These are phyloP conservation scores for Schlechtendalia chinensis DNA, from an alignment of 1,140 invertebrate genomes.

Conservation along the genomic window DNA sequence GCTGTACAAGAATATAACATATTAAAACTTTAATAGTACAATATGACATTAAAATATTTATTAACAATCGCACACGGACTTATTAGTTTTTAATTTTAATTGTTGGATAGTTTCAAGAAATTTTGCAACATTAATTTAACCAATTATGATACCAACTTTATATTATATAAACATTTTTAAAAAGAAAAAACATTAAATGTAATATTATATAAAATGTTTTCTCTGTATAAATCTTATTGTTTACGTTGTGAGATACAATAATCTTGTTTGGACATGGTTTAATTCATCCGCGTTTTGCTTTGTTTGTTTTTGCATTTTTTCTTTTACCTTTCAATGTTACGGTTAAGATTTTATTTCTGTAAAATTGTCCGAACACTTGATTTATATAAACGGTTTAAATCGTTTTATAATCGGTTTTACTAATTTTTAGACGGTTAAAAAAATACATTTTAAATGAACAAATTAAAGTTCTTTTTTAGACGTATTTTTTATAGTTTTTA, in stretches of 20 bases:
- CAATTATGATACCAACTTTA: no score
- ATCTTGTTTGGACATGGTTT: not conserved
- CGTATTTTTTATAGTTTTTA: not conserved
- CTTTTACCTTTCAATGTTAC: not conserved
- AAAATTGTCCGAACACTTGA: not conserved
- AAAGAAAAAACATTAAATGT: not conserved
- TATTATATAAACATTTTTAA: no score
- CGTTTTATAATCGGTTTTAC: not conserved
- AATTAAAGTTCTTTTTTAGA: not conserved
- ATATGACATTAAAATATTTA: no score
- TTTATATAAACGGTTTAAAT: not conserved
- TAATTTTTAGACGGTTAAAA: not conserved
- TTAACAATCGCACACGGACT: no score
- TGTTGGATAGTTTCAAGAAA: no score
- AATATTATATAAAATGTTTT: not conserved
- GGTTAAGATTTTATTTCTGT: not conserved
- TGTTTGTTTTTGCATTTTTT: not conserved
- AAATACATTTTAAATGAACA: not conserved
- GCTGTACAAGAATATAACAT: no score
- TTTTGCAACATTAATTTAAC: no score
- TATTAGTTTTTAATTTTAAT: no score
- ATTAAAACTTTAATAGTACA: no score
- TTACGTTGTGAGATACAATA: not conserved
- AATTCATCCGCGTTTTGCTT: not conserved
- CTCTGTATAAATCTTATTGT: not conserved